Base-by-base conservation (phyloP, 1,140 invertebrate genomes). In the Matsumurasca onukii region DNA sequence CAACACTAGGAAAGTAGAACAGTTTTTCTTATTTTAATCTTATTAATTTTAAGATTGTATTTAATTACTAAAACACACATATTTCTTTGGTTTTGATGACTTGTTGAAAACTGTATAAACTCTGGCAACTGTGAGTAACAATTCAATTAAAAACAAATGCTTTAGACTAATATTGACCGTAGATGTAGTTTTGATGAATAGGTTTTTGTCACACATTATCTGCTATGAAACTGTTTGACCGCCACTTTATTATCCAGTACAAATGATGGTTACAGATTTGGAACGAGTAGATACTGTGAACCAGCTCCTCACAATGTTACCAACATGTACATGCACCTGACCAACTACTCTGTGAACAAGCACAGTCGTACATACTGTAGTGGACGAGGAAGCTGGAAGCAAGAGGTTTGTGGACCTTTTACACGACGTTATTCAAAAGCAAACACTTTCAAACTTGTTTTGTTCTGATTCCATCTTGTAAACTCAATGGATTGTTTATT, bases 311-410 rank as follows among this genome's bases (percentile, higher is more conserved):
- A 88, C 34, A 97, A 97, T 73, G 85, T 90, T 1, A 84, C 84
- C 0, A 93, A 97, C 77, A 86, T 95, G 31, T 99, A 89, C 77
- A 98, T 98, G 93, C 97, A 99, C 81, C 82, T 99, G 67, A 99
- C 97, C 0, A 99, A 99, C 82, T 99, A 98, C 77, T 92, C 94
- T 0, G 87, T 98, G 0, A 98, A 99, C 80, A 98, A 97, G 75
- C 89, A 93, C 72, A 94, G 91, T 75, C 82, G 89, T 57, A 89
- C 91, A 65, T 95, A 91, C 75, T 81, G n/a, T 89, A 13, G 82
- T 87, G 68, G 87, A 90, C 74, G 88, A 89, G 3, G 89, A 93
- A 75, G 86, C 85, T 1, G 93, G 93, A 12, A 95, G 91, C 76
- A 96, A 95, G 82, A 86, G 92, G 88, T 89, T 75, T n/a, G n/a